phyloP scores from a whole-genome alignment of 2,888 invertebrate genomes.

The Anticlea derivata region DNA sequence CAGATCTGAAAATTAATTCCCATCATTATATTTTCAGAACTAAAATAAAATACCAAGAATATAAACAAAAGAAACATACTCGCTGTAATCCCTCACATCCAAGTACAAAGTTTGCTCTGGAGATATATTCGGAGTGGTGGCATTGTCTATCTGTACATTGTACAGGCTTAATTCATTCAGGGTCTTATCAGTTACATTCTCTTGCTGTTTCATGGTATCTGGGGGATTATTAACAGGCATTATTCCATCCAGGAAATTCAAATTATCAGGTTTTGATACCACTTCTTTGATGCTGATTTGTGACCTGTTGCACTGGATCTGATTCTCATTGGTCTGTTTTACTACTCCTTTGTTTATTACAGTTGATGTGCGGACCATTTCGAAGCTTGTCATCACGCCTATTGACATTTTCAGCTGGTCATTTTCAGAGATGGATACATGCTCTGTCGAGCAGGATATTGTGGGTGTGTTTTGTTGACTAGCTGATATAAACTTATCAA shows the following conservation, averaged over 20 bases:
- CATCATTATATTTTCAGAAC: not conserved
- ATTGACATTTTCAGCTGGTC: slow-evolving; percentile 85
- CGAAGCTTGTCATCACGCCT: slow-evolving; percentile 89
- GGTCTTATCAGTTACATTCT: slow-evolving; percentile 65
- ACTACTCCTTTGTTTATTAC: slow-evolving; percentile 71
- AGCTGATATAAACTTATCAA: slow-evolving; percentile 79
- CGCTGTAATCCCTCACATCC: slow-evolving; percentile 76
- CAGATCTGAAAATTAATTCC: slow-evolving; percentile 58
- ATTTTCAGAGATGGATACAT: slow-evolving; percentile 61
- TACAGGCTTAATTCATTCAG: slow-evolving; percentile 74
- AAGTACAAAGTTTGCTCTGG: slow-evolving; percentile 76
- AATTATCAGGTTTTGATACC: slow-evolving; percentile 57
- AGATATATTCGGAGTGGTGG: slow-evolving; percentile 73
- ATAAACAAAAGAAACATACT: slow-evolving; percentile 55
- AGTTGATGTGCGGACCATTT: slow-evolving; percentile 81
- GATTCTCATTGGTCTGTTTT: slow-evolving; percentile 59
- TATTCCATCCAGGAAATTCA: slow-evolving; percentile 76
- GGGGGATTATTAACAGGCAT: slow-evolving; percentile 43
- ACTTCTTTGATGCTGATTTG: slow-evolving; percentile 74
- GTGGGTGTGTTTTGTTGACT: slow-evolving; percentile 48
- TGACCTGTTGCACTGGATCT: slow-evolving; percentile 72
- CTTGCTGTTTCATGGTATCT: slow-evolving; percentile 29
- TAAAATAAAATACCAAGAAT: not conserved
- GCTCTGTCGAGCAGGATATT: slow-evolving; percentile 57
- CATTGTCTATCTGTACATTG: slow-evolving; percentile 76